These are phyloP conservation scores for Monopterus albus DNA, from an alignment of 2,113 vertebrate species.

Conservation along the genomic window DNA sequence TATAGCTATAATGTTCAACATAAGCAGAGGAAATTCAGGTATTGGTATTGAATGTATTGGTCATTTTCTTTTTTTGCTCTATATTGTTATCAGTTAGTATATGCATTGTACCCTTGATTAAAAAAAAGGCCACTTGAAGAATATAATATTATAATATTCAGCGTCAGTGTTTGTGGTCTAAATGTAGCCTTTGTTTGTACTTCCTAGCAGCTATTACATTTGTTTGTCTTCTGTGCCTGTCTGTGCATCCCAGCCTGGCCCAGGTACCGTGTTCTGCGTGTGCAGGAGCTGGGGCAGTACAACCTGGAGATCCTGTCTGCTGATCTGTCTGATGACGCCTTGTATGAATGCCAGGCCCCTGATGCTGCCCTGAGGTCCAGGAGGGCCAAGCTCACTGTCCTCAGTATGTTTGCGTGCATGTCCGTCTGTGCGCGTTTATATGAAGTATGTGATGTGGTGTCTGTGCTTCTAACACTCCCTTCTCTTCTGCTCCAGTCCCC, in stretches of 20 bases:
- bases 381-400: slow-evolving; percentile 91
- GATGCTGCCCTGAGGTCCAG: slow-evolving; percentile 93
- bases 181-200: not conserved
- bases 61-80: no score
- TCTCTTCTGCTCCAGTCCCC: slow-evolving; percentile 76
- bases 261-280: slow-evolving; percentile 88
- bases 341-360: slow-evolving; percentile 95
- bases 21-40: no score
- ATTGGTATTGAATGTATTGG: no score
- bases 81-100: no score
- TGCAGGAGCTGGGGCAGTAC: slow-evolving; percentile 90
- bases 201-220: not conserved
- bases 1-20: not conserved
- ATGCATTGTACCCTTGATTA: no score
- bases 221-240: slow-evolving; percentile 7
- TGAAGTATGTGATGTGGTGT: not conserved
- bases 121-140: no score
- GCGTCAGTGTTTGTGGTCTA: no score
- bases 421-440: not conserved
- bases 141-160: no score
- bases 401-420: slow-evolving; percentile 76
- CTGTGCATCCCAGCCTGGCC: slow-evolving; percentile 91
- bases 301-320: slow-evolving; percentile 93
- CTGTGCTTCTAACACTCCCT: slow-evolving; percentile 4
- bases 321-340: slow-evolving; percentile 91